Evolutionary conservation across 2,797 vertebrate species (phyloP).

Genomic region (Sebastes baramenuke): DNA sequence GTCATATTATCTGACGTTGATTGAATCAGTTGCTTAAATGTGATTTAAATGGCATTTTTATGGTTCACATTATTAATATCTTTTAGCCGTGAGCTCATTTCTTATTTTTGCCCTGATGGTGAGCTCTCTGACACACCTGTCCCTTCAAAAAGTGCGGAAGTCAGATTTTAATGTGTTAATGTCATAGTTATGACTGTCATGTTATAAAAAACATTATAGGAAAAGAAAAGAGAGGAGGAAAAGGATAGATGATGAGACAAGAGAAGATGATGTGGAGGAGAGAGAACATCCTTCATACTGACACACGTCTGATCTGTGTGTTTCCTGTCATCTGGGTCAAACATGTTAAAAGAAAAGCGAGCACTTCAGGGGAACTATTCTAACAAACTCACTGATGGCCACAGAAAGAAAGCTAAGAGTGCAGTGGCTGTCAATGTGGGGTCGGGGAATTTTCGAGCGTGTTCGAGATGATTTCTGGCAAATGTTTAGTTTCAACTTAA

Average conservation of each 20-base stretch:
- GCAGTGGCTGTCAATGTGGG: background rate
- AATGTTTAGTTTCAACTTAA: background rate
- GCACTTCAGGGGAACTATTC: background rate
- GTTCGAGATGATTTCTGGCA: background rate
- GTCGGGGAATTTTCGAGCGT: background rate
- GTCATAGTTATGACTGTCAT: background rate
- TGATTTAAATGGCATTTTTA: background rate
- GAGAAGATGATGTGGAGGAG: background rate
- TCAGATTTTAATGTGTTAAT: background rate
- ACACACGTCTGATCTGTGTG: background rate
- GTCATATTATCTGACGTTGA: background rate
- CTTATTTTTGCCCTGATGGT: background rate
- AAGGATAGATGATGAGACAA: background rate
- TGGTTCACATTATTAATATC: background rate
- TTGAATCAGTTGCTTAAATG: background rate
- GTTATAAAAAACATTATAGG: background rate
- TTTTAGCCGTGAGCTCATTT: background rate
- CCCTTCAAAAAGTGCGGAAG: background rate
- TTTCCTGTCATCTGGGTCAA: background rate
- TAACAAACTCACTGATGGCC: background rate
- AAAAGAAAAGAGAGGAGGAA: background rate
- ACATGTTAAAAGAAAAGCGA: background rate
- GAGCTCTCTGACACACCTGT: background rate
- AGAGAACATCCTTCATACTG: background rate
- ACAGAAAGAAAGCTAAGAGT: background rate